Conservation (phyloP, 2,113 vertebrate species). For the Hymenochirus boettgeri region DNA sequence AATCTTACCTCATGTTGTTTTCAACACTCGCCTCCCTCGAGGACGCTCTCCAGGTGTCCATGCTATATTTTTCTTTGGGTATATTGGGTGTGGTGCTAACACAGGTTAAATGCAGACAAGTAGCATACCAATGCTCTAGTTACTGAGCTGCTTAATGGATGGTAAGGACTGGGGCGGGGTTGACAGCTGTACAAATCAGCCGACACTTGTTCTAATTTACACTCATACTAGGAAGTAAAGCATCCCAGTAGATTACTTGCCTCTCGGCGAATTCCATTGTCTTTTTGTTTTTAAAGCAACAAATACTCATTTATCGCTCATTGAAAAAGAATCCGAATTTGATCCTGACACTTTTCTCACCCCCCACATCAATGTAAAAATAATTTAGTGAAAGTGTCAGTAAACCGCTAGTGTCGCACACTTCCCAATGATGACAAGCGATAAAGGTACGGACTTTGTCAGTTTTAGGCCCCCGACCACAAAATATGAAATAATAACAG, state of each 20-base stretch:
- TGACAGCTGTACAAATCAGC: neutral
- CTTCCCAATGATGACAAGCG: too few species aligned
- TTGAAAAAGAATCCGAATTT: slow-evolving; percentile 21
- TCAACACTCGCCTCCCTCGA: slow-evolving; percentile 28
- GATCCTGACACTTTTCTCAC: slow-evolving; percentile 7
- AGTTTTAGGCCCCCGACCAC: too few species aligned
- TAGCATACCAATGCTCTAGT: slow-evolving; percentile 12
- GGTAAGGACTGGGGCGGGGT: too few species aligned
- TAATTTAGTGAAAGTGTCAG: slow-evolving; percentile 9
- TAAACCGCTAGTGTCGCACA: neutral
- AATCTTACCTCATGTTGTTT: slow-evolving; percentile 37
- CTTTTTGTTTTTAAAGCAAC: slow-evolving; percentile 22
- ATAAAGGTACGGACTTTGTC: too few species aligned
- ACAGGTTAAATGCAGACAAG: slow-evolving; percentile 9
- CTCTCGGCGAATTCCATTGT: slow-evolving; percentile 3
- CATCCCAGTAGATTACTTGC: slow-evolving; percentile 26
- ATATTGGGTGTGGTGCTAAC: slow-evolving; percentile 24
- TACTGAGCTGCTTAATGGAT: neutral
- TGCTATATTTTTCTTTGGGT: slow-evolving; percentile 15
- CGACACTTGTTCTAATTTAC: slow-evolving; percentile 2
- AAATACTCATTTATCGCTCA: slow-evolving; percentile 30
- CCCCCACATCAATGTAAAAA: neutral
- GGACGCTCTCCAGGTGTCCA: slow-evolving; percentile 35
- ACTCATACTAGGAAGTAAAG: slow-evolving; percentile 12
- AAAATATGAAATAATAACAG: too few species aligned